Base-by-base conservation (phyloP, 2,797 vertebrate species). In the Corythornis leucogaster region DNA sequence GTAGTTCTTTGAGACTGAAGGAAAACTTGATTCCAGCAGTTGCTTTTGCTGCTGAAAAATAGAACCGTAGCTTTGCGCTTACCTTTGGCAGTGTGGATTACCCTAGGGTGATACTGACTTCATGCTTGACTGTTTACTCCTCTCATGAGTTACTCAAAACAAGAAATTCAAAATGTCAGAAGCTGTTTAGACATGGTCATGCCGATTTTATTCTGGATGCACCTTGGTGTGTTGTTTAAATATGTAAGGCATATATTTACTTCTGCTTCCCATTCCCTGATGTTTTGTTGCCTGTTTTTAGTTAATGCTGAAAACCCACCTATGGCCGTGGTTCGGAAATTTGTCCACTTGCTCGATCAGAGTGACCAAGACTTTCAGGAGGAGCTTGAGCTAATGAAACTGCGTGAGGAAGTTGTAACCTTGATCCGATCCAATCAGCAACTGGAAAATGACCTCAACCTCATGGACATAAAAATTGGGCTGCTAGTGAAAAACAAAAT, bases 291-390 rank as follows among this genome's bases (percentile, higher is more conserved):
- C 18, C 66, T 85, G 24, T 71, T 88, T 81, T 79, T 95, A 99
- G 99, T 99, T 96, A 99, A 94, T 38, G 99, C 99, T 3, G 98
- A 98, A 11, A 98, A 99, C 66, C 99, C 99, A 6, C 99, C 99
- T 2, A 99, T 99, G 99, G 98, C 97, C 2, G 99, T 99, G 57
- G 99, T 99, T 79, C 98, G 99, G 70, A 99, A 99, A 94, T 99
- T 99, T 67, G 99, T 99, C 83, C 99, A 99, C 96, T 97, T 99
- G 96, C 97, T 99, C 14, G 99, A 99, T 95, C 99, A 99, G 94
- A 99, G 99, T 12, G 99, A 99, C 96, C 99, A 99, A 97, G 99
- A 99, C 96, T 99, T 99, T 95, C 99, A 99, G 97, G 99, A 99
- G 96, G 99, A 99, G 85, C 93, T 99, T 76, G 99, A 99, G 26